Conservation (phyloP, 2,888 invertebrate genomes). For the Conops quadrifasciatus region DNA sequence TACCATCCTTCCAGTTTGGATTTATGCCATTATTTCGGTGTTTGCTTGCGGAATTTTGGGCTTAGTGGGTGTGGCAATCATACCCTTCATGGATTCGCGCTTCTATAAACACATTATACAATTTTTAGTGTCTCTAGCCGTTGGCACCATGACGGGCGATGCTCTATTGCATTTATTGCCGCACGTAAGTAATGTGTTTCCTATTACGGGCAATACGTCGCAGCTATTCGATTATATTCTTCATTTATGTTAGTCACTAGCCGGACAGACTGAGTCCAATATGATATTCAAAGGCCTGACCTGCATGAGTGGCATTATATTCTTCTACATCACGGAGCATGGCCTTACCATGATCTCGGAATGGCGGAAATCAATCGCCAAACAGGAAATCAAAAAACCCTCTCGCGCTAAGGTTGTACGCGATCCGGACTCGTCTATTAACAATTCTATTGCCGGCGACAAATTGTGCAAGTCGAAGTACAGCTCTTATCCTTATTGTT, state of each 20-base stretch:
- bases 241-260: constrained; percentile 51
- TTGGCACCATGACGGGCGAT: constrained; percentile 91
- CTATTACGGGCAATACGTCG: not conserved
- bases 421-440: constrained; percentile 68
- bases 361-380: constrained; percentile 79
- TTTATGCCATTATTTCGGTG: constrained; percentile 83
- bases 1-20: constrained; percentile 72
- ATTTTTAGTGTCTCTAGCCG: constrained; percentile 91
- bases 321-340: constrained; percentile 91
- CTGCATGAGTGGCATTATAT: constrained; percentile 75
- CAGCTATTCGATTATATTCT: not conserved
- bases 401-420: constrained; percentile 74
- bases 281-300: constrained; percentile 89
- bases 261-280: constrained; percentile 67
- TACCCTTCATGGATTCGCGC: constrained; percentile 88
- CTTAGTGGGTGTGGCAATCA: constrained; percentile 85
- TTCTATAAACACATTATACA: constrained; percentile 91
- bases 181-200: constrained; percentile 70
- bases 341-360: constrained; percentile 80
- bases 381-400: constrained; percentile 72
- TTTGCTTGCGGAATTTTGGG: constrained; percentile 87
- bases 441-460: constrained; percentile 62
- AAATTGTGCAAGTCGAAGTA: constrained; percentile 88
- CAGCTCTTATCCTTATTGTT: constrained; percentile 88
- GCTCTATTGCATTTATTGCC: constrained; percentile 91